Base-by-base conservation (phyloP, 1,140 invertebrate genomes). In the Acromyrmex echinatior region DNA sequence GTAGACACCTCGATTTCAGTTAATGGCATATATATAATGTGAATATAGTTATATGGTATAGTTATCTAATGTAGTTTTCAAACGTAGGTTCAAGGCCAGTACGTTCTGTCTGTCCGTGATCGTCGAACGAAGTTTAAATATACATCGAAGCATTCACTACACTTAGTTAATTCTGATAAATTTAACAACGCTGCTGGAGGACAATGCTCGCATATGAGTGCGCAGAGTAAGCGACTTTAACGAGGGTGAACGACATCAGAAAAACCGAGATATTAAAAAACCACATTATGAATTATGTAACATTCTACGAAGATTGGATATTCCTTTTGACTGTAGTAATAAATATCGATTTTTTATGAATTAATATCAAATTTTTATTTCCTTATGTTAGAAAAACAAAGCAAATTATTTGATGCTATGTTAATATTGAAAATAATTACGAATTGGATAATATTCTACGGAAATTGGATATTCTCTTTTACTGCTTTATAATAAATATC, bases 141-240 rank as follows among this genome's bases (percentile, higher is more conserved):
- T 71, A 73, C 51, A 21, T 28, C 31, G 49, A 86, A 65, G n/a
- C 53, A 53, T 86, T 45, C 12, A 60, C 70, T 49, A 70, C 4
- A 49, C 62, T 88, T 18, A 56, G 58, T 60, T 80, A 63, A 84
- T 79, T 70, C 39, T 56, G 63, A 80, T 68, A 74, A 81, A 89
- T 90, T 84, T 88, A 79, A 49, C 79, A 53, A 60, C 45, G 71
- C 31, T 10, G 21, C 56, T 60, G 58, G 9, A 28, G 74, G 87
- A 73, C 66, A 58, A 86, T 14, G 51, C 10, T 45, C n/a, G 21
- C 51, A 28, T 39, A 9, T 63, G 18, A 77, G 58, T 65, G 49
- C 28, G n/a, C 49, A 21, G 18, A 31, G 18, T 63, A 74, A 63
- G 18, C 49, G 25, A 68, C 9, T 56, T 66, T 49, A 49, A 79